A percentile compares a stretch with the other conserved stretches of the same genome.
These are phyloP conservation scores for Masticophis lateralis DNA, from an alignment of 2,797 vertebrate genomes.

Conservation along the genomic window DNA sequence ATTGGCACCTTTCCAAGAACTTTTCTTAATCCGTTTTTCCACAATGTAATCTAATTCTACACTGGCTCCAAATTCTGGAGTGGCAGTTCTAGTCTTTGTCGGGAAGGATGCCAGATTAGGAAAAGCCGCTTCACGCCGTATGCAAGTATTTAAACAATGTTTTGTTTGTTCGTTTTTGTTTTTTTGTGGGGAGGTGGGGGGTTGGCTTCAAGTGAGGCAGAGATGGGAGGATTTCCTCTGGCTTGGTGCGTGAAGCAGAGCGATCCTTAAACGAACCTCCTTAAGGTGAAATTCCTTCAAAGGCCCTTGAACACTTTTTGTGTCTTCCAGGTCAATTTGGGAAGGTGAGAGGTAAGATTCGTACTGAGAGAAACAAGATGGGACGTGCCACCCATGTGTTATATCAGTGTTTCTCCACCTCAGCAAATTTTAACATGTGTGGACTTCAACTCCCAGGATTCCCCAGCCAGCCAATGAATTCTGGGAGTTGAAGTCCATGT, in stretches of 20 bases:
- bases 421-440: neutral
- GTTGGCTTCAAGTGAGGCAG: neutral
- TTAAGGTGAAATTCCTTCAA: neutral
- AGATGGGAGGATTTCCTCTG: neutral
- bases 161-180: no score
- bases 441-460: neutral
- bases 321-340: neutral
- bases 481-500: neutral
- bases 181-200: no score
- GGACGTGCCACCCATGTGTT: neutral
- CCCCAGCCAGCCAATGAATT: neutral
- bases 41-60: neutral
- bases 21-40: neutral
- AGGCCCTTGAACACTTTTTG: neutral
- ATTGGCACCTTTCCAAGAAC: neutral
- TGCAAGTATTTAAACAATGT: neutral
- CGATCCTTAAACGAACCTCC: neutral
- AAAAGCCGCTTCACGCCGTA: neutral
- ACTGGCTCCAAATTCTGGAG: neutral
- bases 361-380: neutral
- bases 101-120: neutral
- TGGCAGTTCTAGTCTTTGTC: neutral
- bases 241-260: neutral
- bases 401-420: neutral
- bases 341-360: neutral